Percentiles rank a stretch among this genome's conserved stretches.
Evolutionary conservation across 2,797 vertebrate species (phyloP).

Genomic region (Erpetoichthys calabaricus): DNA sequence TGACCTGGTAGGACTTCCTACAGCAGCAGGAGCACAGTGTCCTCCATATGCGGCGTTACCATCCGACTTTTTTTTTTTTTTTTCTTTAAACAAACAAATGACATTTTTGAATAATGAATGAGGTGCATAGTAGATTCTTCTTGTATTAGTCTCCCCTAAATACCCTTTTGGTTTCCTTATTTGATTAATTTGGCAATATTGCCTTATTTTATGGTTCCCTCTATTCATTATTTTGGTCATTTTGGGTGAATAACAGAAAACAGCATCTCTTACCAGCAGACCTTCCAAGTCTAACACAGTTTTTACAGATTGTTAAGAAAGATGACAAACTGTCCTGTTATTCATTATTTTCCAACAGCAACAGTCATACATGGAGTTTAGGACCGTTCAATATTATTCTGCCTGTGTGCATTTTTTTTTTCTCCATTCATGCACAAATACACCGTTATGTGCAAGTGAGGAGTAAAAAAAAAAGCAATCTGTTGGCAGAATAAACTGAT

Average conservation of each 20-base stretch:
- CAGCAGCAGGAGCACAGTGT: not conserved
- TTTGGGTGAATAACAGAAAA: not conserved
- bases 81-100: not conserved
- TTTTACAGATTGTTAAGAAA: not conserved
- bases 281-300: not conserved
- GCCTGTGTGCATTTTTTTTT: no score
- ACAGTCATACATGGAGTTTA: not conserved
- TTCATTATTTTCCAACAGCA: slow-evolving; percentile 1
- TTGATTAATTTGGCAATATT: not conserved
- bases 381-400: no score
- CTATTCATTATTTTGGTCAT: not conserved
- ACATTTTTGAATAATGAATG: not conserved
- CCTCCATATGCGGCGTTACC: not conserved
- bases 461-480: not conserved
- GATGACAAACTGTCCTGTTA: not conserved
- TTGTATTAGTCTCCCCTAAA: not conserved
- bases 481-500: not conserved
- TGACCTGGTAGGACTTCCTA: not conserved
- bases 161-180: not conserved
- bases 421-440: no score
- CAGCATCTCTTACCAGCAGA: no score
- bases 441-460: no score
- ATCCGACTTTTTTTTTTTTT: no score
- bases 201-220: not conserved
- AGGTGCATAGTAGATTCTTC: not conserved